Evolutionary conservation across 2,888 invertebrate species (phyloP), one percentile per base, ranked within the genome.

Genomic region (Rutpela maculata): DNA sequence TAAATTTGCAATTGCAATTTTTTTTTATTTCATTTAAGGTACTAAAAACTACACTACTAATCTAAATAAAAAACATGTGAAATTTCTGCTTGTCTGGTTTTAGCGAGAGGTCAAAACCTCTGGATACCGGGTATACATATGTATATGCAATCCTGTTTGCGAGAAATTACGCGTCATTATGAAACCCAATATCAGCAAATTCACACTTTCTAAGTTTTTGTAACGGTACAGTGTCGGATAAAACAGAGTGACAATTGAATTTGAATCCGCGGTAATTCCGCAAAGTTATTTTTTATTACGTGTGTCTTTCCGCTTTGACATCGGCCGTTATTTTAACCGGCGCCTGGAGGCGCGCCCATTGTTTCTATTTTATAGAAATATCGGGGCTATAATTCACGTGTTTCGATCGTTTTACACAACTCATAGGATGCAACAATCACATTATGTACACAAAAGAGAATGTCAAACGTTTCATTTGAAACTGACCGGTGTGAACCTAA

Each of bases 171-270:
- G 17, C 26, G 26, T 15, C 59, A 22, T 62, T 26, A 62, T 26
- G 59, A 59, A 19, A 59, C 12, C 12, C 59, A 12, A 19, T n/a
- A n/a, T 7, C n/a, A n/a, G 7, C n/a, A 6, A n/a, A 12, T 50
- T 50, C 50, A 50, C 50, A 50, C 22, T 59, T 59, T 59, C 22
- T 19, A 59, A 19, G 19, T 59, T 59, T 59, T 59, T 59, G 19
- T 59, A 22, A 59, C 19, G 59, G 59, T 59, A 59, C 22, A 59
- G 15, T 19, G 22, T 12, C 19, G 11, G 7, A 59, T 22, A 59
- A 18, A 59, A 19, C 59, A 22, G 19, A n/a, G n/a, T 19, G 18
- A 59, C 59, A 59, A 22, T 22, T 59, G 22, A 59, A 22, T 59
- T 59, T 18, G 19, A 59, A 22, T 59, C 19, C 5, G 22, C 11